Base-by-base conservation (phyloP, 1,140 invertebrate genomes). In the Pseudomyrmex concolor region DNA sequence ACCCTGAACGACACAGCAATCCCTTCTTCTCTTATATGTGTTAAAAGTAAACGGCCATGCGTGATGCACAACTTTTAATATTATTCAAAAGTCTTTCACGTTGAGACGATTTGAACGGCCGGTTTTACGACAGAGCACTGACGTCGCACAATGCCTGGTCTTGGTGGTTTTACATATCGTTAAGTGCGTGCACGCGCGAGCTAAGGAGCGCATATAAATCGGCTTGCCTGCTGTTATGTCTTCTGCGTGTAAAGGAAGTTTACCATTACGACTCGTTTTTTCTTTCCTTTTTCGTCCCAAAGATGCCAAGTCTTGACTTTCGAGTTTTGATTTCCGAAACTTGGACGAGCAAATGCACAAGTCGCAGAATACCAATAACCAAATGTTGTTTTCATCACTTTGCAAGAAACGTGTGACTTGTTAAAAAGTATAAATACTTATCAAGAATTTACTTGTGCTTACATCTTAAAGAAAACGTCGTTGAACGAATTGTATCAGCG, bases 141-240 rank as follows among this genome's bases (percentile, higher is more conserved):
- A 80, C 70, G 83, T 81, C 82, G 67, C 87, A 89, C 87, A 92
- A 90, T 91, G 62, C 78, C 70, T 7, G 19, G 64, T 55, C 45
- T 83, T 82, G 73, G 84, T 86, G 87, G 84, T 92, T 92, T 91
- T 92, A 92, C 90, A 91, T 91, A 91, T 91, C 91, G 86, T 92
- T 90, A 91, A 92, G 83, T 88, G 84, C 87, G 84, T 86, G 84
- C 86, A 88, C 84, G 84, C 86, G 86, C 84, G 84, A 84, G 86
- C 84, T 91, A 87, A 91, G 86, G 89, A 91, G 89, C 89, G 86
- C 83, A 88, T 91, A 91, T 91, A 91, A 91, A 92, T 91, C 90
- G 89, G 84, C 85, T 86, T 83, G 86, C 83, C 84, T 85, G 87
- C 89, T 91, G 90, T 92, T 92, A 92, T 92, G 88, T 91, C 91